These are phyloP conservation scores for Verasper variegatus DNA, from an alignment of 2,113 vertebrate species.

Conservation along the genomic window DNA sequence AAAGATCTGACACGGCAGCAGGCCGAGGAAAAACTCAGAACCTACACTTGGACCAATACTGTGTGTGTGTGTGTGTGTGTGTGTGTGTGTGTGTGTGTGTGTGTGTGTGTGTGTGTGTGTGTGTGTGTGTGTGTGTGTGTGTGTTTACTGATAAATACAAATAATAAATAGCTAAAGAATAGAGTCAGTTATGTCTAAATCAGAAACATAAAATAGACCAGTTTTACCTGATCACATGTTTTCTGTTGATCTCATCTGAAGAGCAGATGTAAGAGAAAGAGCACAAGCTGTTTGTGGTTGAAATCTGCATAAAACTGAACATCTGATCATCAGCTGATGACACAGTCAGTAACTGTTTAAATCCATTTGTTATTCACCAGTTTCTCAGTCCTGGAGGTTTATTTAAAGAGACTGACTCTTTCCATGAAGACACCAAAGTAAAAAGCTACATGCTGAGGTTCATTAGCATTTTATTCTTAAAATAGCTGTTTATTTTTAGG, in stretches of 20 bases:
- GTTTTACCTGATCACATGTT: not conserved
- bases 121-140: not conserved
- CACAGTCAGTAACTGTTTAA: not conserved
- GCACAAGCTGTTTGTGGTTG: not conserved
- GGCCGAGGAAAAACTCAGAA: conserved; percentile 40
- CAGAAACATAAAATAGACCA: too few relatives aligned
- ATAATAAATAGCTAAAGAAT: not conserved
- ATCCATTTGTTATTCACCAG: conserved; percentile 26
- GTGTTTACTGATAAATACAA: not conserved
- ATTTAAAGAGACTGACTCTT: not conserved
- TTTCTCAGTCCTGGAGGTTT: not conserved
- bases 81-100: not conserved
- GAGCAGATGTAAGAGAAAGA: not conserved
- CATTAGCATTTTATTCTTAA: conserved; percentile 37
- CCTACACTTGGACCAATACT: not conserved
- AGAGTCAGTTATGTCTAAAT: not conserved
- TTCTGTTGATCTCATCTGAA: conserved; percentile 1
- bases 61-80: conserved; percentile 1
- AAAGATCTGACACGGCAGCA: conserved; percentile 44
- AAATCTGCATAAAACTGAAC: conserved; percentile 11
- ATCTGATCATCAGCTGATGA: conserved; percentile 20
- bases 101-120: too few relatives aligned
- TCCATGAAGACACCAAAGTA: not conserved
- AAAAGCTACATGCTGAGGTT: not conserved
- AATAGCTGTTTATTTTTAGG: conserved; percentile 59